Conservation (phyloP, 2,888 invertebrate genomes). For the Erebia palarica region DNA sequence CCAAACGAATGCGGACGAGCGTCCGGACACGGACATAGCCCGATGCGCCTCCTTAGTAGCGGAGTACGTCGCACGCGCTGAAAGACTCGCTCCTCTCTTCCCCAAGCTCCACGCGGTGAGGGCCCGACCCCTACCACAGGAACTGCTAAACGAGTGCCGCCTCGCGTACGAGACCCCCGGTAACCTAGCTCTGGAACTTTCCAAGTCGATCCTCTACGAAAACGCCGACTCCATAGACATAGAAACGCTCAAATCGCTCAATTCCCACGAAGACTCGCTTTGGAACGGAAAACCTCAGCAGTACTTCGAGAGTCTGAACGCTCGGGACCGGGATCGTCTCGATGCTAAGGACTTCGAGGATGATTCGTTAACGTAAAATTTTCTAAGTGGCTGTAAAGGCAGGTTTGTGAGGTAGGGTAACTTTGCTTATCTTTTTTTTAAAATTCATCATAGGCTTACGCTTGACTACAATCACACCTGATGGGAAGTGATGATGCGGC, state of each 20-base stretch:
- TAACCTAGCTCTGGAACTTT: constrained; percentile 62
- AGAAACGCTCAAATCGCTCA: constrained; percentile 49
- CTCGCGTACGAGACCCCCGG: constrained; percentile 62
- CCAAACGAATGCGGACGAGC: constrained; percentile 11
- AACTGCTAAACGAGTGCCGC: constrained; percentile 45
- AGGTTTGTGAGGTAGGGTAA: not conserved
- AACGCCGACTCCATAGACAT: constrained; percentile 65
- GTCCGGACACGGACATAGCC: not conserved
- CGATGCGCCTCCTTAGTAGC: constrained; percentile 48
- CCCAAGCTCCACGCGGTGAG: constrained; percentile 45
- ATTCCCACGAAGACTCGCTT: constrained; percentile 72
- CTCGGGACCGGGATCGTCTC: constrained; percentile 44
- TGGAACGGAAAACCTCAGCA: constrained; percentile 80
- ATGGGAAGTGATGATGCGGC: no score
- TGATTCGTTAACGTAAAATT: constrained; percentile 59
- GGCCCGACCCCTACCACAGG: constrained; percentile 47
- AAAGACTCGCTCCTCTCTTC: constrained; percentile 61
- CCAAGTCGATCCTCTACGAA: constrained; percentile 59
- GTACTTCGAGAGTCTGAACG: constrained; percentile 87
- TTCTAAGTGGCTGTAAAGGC: not conserved
- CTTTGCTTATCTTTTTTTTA: no score
- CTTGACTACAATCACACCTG: no score
- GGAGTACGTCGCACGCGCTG: constrained; percentile 70
- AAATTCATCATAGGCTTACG: no score
- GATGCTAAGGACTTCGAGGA: constrained; percentile 55